Percentiles rank a stretch among this genome's conserved stretches.
Evolutionary conservation across 2,888 invertebrate genomes (phyloP).

Genomic region (Phanerotoma sp.): DNA sequence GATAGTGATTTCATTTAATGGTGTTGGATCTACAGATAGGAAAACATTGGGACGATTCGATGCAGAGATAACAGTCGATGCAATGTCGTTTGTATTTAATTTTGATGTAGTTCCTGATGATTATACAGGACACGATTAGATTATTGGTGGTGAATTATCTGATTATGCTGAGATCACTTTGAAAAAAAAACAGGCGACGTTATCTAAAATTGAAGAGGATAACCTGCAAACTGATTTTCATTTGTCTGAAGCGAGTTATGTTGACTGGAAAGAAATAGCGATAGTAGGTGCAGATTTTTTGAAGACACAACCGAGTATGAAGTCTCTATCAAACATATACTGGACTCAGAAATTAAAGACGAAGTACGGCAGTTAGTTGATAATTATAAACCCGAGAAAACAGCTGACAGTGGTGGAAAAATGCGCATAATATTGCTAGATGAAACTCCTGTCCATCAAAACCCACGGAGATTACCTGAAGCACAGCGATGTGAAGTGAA

Average conservation of each 20-base stretch:
- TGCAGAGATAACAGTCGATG: conserved; percentile 18
- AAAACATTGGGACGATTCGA: conserved; percentile 23
- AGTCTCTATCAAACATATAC: conserved; percentile 20
- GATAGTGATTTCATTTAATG: conserved; percentile 10
- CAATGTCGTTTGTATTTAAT: conserved; percentile 10
- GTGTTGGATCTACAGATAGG: conserved; percentile 2
- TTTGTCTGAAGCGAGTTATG: background rate
- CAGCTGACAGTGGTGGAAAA: conserved; percentile 22
- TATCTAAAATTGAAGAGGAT: conserved; percentile 5
- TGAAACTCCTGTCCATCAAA: conserved; percentile 28
- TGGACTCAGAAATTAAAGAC: conserved; percentile 3
- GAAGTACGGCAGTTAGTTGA: conserved; percentile 18
- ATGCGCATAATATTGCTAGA: conserved; percentile 34
- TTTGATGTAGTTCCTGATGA: conserved; percentile 27
- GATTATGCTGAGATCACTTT: conserved; percentile 21
- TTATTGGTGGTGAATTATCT: conserved; percentile 27
- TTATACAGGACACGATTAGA: conserved; percentile 17
- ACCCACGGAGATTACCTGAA: background rate
- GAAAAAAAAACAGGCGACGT: conserved; percentile 13
- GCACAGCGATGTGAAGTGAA: no score
- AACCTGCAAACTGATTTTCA: background rate
- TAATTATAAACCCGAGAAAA: conserved; percentile 25
- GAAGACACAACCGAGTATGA: background rate
- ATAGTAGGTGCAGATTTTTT: conserved; percentile 9
- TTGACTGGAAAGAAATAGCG: conserved; percentile 8